These are phyloP conservation scores for Nycteola revayana DNA, from an alignment of 2,888 invertebrate species.

Conservation along the genomic window DNA sequence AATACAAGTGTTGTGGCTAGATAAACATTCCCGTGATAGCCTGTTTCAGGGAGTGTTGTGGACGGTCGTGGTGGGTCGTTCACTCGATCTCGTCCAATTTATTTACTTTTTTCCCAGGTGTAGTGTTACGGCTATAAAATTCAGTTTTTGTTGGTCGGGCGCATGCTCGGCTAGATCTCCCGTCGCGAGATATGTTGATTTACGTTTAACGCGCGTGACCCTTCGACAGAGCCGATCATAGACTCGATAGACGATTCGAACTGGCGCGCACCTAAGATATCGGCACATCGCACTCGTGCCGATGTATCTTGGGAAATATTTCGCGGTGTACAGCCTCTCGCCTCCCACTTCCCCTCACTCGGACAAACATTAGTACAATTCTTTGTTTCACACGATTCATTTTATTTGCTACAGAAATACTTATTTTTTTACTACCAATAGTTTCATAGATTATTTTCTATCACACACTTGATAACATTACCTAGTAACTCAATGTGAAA, in stretches of 20 bases:
- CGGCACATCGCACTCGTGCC: constrained; percentile 77
- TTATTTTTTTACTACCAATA: too few species aligned
- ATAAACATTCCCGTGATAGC: constrained; percentile 36
- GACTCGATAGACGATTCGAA: constrained; percentile 78
- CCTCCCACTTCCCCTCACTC: constrained; percentile 54
- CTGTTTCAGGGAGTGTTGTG: constrained; percentile 42
- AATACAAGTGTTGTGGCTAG: too few species aligned
- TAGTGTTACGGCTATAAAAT: constrained; percentile 78
- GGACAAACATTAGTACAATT: constrained; percentile 64
- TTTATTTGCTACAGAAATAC: constrained; percentile 21
- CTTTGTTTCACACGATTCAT: constrained; percentile 65
- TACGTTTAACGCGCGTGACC: constrained; percentile 82
- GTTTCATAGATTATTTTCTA: too few species aligned
- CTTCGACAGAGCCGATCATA: constrained; percentile 76
- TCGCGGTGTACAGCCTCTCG: constrained; percentile 56
- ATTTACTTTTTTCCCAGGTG: constrained; percentile 74
- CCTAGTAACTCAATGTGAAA: too few species aligned
- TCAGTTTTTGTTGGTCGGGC: constrained; percentile 75
- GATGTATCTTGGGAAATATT: constrained; percentile 78
- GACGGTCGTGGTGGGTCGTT: constrained; percentile 52
- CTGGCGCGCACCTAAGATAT: constrained; percentile 71
- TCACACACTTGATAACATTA: too few species aligned
- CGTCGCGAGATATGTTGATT: constrained; percentile 81
- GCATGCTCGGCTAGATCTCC: constrained; percentile 76
- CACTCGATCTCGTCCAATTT: constrained; percentile 70